Base-by-base conservation (phyloP, 1,140 invertebrate species). In the Holotrichia oblita region DNA sequence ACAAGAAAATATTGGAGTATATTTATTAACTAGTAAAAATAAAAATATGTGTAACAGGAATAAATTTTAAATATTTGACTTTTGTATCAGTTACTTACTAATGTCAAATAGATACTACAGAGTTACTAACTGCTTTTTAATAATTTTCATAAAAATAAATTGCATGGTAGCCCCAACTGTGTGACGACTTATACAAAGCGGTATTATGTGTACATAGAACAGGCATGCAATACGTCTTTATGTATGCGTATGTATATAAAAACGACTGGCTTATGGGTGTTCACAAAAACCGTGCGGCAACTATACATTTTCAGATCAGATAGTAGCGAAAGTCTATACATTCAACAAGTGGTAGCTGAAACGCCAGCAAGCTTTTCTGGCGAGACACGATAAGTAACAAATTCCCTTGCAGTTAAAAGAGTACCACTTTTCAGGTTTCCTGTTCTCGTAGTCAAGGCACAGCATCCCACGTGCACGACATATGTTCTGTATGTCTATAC, bases 381-480 rank as follows among this genome's bases (percentile, higher is more conserved):
- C 27, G 69, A n/a, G 14, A 0, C 22, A 22, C 69, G 14, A 24
- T 40, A 41, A 17, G 34, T 74, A 74, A 40, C 73, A 74, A n/a
- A 40, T 17, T 55, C 48, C 12, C 48, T 55, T n/a, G 14, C 48
- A 14, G 48, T 55, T 55, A 3, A n/a, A n/a, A 7, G 48, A n/a
- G 14, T n/a, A 55, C 48, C 48, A 55, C 48, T 55, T 59, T 48
- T 76, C 75, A 76, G 48, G 75, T 76, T 74, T 76, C 75, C 75
- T 76, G 75, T 76, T 76, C 48, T 48, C 40, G 44, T 20, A 76
- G 75, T 76, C 42, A 10, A 20, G 48, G 17, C 75, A 76, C 75
- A 76, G 17, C 75, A 42, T 76, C 75, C 75, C 75, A 76, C 75
- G 75, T 76, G 75, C 42, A 55, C 24, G 20, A 76, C 75, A 76